These are phyloP conservation scores for Sminthurides bifidus DNA, from an alignment of 1,140 invertebrate species.

Conservation along the genomic window DNA sequence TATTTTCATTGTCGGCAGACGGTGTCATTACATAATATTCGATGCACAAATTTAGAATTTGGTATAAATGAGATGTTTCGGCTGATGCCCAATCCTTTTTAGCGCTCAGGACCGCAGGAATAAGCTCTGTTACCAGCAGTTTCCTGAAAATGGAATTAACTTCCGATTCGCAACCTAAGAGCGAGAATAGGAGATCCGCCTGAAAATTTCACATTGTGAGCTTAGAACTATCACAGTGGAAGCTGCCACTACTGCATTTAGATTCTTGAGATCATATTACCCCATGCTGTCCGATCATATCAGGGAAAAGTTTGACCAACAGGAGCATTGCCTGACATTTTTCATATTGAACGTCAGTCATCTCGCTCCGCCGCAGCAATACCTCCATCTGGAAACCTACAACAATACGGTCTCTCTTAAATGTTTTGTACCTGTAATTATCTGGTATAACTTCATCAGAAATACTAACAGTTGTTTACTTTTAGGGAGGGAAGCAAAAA, in stretches of 20 bases:
- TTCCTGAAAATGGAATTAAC: slow-evolving; percentile 22
- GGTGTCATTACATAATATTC: slow-evolving; percentile 25
- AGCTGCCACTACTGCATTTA: neutral
- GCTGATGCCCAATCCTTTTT: slow-evolving; percentile 15
- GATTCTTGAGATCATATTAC: slow-evolving; percentile 3
- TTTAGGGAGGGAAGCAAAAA: slow-evolving; percentile 21
- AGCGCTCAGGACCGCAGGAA: slow-evolving; percentile 25
- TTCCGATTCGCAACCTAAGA: slow-evolving; percentile 23
- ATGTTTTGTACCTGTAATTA: neutral
- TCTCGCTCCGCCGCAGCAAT: slow-evolving; percentile 19
- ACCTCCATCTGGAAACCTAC: slow-evolving; percentile 26
- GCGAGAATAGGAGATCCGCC: slow-evolving; percentile 21
- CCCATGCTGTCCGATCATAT: slow-evolving; percentile 22
- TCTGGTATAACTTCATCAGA: neutral
- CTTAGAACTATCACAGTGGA: neutral
- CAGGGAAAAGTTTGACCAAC: slow-evolving; percentile 28
- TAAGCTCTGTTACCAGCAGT: slow-evolving; percentile 24
- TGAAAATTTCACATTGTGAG: slow-evolving; percentile 3
- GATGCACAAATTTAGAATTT: slow-evolving; percentile 25
- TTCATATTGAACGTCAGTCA: slow-evolving; percentile 16
- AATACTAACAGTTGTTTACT: slow-evolving; percentile 10
- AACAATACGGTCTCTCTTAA: neutral
- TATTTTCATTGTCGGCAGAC: neutral
- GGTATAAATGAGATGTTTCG: slow-evolving; percentile 7
- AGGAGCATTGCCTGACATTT: slow-evolving; percentile 28